Evolutionary conservation across 2,797 vertebrate genomes (phyloP).

Genomic region (Enteromius unitaeniatus): DNA sequence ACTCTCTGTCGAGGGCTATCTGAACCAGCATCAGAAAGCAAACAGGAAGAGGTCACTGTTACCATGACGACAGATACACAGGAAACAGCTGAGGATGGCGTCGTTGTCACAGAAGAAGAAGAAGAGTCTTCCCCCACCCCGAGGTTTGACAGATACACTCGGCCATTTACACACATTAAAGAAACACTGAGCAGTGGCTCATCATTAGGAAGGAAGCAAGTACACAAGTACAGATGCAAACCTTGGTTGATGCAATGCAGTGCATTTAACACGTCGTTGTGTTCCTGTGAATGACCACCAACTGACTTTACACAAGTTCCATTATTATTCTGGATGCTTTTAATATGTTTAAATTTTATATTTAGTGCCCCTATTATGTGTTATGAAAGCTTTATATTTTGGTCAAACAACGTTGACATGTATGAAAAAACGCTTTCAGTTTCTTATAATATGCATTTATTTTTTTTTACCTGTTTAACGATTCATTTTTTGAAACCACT

Average conservation of each 20-base stretch:
- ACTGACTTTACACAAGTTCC: neutral
- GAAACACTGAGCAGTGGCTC: neutral
- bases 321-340: neutral
- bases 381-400: too few species aligned
- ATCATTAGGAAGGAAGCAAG: neutral
- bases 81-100: constrained; percentile 26
- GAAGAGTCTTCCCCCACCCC: constrained; percentile 25
- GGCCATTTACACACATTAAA: neutral
- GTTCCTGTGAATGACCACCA: neutral
- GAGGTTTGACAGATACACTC: constrained; percentile 29
- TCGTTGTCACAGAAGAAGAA: neutral
- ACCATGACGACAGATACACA: constrained; percentile 20
- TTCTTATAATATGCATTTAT: too few species aligned
- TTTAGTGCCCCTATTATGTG: too few species aligned
- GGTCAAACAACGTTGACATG: too few species aligned
- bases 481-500: too few species aligned
- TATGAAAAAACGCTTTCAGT: too few species aligned
- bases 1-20: constrained; percentile 8
- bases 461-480: too few species aligned
- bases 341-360: neutral
- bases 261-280: neutral
- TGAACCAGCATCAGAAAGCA: constrained; percentile 41
- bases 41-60: constrained; percentile 43
- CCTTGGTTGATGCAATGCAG: too few species aligned
- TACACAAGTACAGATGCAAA: neutral